These are phyloP conservation scores for Cassiopea xamachana DNA, from an alignment of 30 jellyfish, hydroid and myxozoan species.

Conservation along the genomic window DNA sequence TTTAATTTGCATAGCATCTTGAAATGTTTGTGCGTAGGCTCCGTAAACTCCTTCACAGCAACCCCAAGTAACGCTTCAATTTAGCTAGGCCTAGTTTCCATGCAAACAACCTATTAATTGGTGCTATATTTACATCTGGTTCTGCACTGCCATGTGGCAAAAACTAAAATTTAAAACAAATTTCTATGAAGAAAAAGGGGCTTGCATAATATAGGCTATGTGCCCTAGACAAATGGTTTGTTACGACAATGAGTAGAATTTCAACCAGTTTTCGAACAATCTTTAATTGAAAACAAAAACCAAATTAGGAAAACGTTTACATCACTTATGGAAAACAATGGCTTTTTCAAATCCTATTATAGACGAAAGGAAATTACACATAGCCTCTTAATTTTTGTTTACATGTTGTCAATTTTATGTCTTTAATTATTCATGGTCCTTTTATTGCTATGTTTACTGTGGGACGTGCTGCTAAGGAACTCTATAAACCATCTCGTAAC, in stretches of 20 bases:
- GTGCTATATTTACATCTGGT: no score
- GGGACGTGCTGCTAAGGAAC: neutral
- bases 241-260: neutral
- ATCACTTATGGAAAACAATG: neutral
- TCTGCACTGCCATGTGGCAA: no score
- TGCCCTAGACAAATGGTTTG: neutral
- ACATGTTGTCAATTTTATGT: neutral
- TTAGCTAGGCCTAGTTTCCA: no score
- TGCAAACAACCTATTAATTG: no score
- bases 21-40: no score
- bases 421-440: neutral
- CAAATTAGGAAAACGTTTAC: neutral
- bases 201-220: no score
- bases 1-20: no score
- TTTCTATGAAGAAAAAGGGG: no score
- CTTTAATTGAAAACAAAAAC: neutral
- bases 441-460: neutral
- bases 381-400: neutral
- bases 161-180: no score
- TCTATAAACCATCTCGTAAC: no score
- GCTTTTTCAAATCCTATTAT: neutral
- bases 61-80: no score
- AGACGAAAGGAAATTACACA: neutral
- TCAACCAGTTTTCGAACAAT: neutral
- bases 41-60: no score